phyloP scores from a whole-genome alignment of 2,888 invertebrate species.

The Agriopis marginaria region DNA sequence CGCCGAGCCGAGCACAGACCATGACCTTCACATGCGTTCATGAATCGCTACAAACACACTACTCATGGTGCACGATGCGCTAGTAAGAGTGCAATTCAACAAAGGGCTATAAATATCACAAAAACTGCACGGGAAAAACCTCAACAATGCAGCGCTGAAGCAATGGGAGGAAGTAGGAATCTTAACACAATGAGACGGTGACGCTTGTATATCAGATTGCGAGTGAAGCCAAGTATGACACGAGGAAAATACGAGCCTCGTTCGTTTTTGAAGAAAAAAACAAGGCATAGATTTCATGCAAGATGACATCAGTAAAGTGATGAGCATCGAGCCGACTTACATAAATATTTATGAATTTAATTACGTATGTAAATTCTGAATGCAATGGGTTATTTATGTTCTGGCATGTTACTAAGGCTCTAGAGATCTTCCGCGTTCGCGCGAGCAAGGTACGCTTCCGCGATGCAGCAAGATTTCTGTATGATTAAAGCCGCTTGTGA shows the following conservation, averaged over 20 bases:
- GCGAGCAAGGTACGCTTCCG: slow-evolving; percentile 56
- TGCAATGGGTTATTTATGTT: slow-evolving; percentile 46
- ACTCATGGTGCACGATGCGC: slow-evolving; percentile 54
- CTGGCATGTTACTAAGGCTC: slow-evolving; percentile 40
- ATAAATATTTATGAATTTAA: slow-evolving; percentile 41
- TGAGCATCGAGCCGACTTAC: slow-evolving; percentile 19
- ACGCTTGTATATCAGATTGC: slow-evolving; percentile 46
- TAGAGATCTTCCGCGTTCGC: slow-evolving; percentile 59
- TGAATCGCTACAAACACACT: slow-evolving; percentile 61
- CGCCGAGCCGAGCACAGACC: slow-evolving; percentile 57
- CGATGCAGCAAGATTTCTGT: slow-evolving; percentile 53
- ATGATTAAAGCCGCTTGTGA: slow-evolving; percentile 43
- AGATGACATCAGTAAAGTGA: slow-evolving; percentile 28
- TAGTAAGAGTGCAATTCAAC: slow-evolving; percentile 46
- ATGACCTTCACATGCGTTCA: slow-evolving; percentile 74
- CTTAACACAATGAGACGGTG: slow-evolving; percentile 44
- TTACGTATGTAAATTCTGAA: slow-evolving; percentile 46
- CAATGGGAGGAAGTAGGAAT: slow-evolving; percentile 55
- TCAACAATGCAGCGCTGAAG: slow-evolving; percentile 47
- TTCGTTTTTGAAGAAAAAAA: slow-evolving; percentile 39
- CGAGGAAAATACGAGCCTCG: slow-evolving; percentile 38
- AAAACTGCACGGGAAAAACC: slow-evolving; percentile 45
- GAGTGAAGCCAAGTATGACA: slow-evolving; percentile 41
- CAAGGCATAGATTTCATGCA: slow-evolving; percentile 10
- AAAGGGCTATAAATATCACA: slow-evolving; percentile 55